These are phyloP conservation scores for Sturnus vulgaris DNA, from an alignment of 2,113 vertebrate genomes.

Conservation along the genomic window DNA sequence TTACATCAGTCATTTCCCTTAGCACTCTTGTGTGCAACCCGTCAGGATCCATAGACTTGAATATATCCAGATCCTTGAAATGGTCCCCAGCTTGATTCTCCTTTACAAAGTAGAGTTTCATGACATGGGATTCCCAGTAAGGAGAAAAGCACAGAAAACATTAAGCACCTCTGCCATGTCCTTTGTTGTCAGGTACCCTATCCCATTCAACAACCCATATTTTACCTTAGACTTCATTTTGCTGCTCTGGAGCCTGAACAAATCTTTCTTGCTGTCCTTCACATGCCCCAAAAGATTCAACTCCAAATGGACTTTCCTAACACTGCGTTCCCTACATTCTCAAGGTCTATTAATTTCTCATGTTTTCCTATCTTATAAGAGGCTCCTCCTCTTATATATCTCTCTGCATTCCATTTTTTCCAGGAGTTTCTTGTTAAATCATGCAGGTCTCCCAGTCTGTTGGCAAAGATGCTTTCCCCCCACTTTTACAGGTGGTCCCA, in stretches of 20 bases:
- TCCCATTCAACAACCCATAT: not conserved
- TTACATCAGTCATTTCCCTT: not conserved
- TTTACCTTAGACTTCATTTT: not conserved
- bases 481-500: not conserved
- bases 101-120: not conserved
- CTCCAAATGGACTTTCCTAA: not conserved
- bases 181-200: not conserved
- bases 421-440: not conserved
- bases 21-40: not conserved
- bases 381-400: not conserved
- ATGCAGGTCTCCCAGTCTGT: not conserved
- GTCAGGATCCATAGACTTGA: not conserved
- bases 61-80: not conserved
- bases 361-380: not conserved
- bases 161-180: not conserved
- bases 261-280: not conserved
- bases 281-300: not conserved
- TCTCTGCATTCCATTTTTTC: not conserved
- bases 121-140: not conserved
- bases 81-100: not conserved
- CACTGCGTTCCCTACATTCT: not conserved
- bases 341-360: not conserved
- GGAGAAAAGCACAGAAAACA: not conserved
- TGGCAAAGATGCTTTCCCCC: not conserved
- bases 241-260: not conserved